phyloP scores from a whole-genome alignment of 2,113 vertebrate species.

The Tetraodon nigroviridis region DNA sequence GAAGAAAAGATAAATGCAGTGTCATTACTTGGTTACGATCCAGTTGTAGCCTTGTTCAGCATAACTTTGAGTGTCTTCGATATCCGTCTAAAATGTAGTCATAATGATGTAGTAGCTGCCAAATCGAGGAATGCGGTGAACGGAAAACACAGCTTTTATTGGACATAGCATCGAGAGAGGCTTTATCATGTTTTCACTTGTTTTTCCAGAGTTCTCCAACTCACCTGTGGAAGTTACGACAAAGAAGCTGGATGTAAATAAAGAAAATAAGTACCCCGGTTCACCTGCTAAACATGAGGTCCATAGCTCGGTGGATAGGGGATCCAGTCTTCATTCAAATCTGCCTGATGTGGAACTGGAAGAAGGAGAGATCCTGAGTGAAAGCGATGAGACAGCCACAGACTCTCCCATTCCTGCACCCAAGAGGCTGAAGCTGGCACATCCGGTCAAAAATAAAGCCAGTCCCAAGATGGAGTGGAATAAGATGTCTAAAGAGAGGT shows the following conservation, averaged over 20 bases:
- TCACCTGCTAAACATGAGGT: constrained; percentile 57
- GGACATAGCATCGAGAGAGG: background rate
- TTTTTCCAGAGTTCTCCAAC: constrained; percentile 61
- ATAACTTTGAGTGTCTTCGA: too few relatives aligned
- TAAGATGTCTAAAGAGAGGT: constrained; percentile 33
- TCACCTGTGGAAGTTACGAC: constrained; percentile 31
- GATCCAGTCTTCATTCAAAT: constrained; percentile 11
- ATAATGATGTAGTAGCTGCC: too few relatives aligned
- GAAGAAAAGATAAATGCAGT: too few relatives aligned
- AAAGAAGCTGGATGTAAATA: constrained; percentile 81
- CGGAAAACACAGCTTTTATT: too few relatives aligned
- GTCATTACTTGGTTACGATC: too few relatives aligned
- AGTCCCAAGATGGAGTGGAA: constrained; percentile 44
- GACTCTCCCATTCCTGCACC: constrained; percentile 40
- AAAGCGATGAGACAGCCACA: constrained; percentile 70
- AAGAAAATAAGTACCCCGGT: constrained; percentile 88
- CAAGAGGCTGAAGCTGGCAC: constrained; percentile 50
- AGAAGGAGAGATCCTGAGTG: constrained; percentile 91
- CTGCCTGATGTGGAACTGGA: constrained; percentile 77
- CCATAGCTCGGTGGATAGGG: constrained; percentile 35
- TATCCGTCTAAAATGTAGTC: too few relatives aligned
- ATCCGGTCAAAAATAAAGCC: constrained; percentile 34
- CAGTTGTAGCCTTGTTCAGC: too few relatives aligned
- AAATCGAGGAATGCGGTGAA: too few relatives aligned
- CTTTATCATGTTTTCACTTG: background rate